These are phyloP conservation scores for Euschistus heros DNA, from an alignment of 1,140 invertebrate genomes.

Conservation along the genomic window DNA sequence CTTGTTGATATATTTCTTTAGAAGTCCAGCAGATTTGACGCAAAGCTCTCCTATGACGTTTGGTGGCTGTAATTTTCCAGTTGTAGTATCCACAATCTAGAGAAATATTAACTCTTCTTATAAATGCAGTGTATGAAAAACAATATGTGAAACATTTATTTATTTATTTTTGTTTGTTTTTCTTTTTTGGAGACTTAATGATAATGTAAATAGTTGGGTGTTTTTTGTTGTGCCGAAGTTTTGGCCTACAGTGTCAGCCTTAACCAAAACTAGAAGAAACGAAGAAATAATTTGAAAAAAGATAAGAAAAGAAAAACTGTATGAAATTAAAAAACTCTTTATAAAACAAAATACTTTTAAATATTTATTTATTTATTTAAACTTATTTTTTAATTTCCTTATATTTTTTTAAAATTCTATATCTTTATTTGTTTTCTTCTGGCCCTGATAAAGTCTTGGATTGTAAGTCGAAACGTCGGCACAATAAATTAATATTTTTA, in stretches of 20 bases:
- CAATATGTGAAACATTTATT: not conserved
- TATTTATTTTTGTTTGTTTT: not conserved
- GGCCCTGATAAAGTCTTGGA: no score
- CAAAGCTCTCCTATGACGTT: conserved; percentile 6
- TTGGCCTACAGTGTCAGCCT: not conserved
- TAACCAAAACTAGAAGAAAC: not conserved
- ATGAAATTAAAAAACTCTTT: no score
- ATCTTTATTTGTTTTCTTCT: no score
- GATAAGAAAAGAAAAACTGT: no score
- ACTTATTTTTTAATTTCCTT: no score
- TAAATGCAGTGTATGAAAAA: no score
- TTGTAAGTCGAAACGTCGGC: no score
- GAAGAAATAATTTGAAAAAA: not conserved
- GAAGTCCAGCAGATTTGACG: not conserved
- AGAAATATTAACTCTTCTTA: no score
- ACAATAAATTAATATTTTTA: no score
- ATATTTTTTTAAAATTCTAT: no score
- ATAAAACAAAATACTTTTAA: no score
- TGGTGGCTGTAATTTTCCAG: not conserved
- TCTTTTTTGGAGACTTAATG: not conserved
- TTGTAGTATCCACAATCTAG: not conserved
- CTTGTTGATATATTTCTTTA: not conserved
- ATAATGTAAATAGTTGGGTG: not conserved
- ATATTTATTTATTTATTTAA: no score
- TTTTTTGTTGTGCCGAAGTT: not conserved